phyloP scores from a whole-genome alignment of 2,797 vertebrate species.

The Distichodus sexfasciatus region DNA sequence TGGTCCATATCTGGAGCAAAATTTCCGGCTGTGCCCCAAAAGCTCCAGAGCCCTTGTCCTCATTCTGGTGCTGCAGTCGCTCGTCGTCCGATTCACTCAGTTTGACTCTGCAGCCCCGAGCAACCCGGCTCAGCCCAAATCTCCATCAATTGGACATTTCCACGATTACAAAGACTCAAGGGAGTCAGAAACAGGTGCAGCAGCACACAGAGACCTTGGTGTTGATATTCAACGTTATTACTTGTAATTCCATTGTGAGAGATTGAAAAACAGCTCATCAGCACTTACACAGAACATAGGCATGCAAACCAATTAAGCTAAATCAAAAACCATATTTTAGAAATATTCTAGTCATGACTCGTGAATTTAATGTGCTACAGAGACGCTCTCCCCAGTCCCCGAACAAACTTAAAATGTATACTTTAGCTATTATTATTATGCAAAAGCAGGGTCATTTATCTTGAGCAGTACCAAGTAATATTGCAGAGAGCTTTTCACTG shows the following conservation, averaged over 20 bases:
- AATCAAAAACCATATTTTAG: too few relatives aligned
- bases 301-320: too few relatives aligned
- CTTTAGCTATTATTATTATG: background rate
- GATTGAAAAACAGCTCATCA: background rate
- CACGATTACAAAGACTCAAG: background rate
- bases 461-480: background rate
- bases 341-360: too few relatives aligned
- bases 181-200: background rate
- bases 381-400: background rate
- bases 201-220: too few relatives aligned
- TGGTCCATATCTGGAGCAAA: too few relatives aligned
- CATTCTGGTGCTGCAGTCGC: slow-evolving; percentile 60
- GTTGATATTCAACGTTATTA: background rate
- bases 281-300: too few relatives aligned
- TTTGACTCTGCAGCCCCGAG: too few relatives aligned
- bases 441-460: background rate
- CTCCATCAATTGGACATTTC: background rate
- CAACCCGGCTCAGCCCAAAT: background rate
- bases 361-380: background rate
- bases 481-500: background rate
- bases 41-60: slow-evolving; percentile 69
- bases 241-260: background rate
- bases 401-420: background rate
- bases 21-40: slow-evolving; percentile 40
- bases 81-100: slow-evolving; percentile 26